Evolutionary conservation across 2,888 invertebrate species (phyloP).

Genomic region (Dicranocentrus wangi): DNA sequence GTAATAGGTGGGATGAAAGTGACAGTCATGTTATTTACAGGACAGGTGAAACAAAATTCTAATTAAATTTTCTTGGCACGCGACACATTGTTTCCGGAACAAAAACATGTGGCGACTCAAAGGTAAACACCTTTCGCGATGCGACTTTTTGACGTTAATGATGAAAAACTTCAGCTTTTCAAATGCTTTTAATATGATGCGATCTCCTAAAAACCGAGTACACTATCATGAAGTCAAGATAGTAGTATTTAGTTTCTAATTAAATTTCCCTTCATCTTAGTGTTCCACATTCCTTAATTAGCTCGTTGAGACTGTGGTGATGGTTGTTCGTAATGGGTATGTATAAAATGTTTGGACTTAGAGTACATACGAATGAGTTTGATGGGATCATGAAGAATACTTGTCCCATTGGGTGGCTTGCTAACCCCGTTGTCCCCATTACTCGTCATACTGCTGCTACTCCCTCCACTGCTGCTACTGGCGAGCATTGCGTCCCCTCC

Average conservation of each 20-base stretch:
- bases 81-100: no score
- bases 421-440: constrained; percentile 24
- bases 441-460: constrained; percentile 39
- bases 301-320: constrained; percentile 60
- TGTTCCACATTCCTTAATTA: constrained; percentile 55
- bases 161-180: no score
- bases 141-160: no score
- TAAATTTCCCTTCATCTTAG: constrained; percentile 28
- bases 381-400: constrained; percentile 71
- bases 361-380: constrained; percentile 72
- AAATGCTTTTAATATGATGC: no score
- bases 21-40: no score
- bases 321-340: constrained; percentile 61
- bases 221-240: no score
- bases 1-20: no score
- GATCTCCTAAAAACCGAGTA: no score
- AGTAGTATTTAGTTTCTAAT: constrained; percentile 15
- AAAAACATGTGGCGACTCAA: no score
- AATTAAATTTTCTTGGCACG: no score
- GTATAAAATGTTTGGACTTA: constrained; percentile 67
- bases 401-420: constrained; percentile 50
- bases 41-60: no score
- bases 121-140: no score
- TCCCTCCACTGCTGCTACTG: constrained; percentile 35
- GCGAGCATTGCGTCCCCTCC: constrained; percentile 50